phyloP scores from a whole-genome alignment of 1,140 invertebrate genomes.

The Dendrolimus kikuchii region DNA sequence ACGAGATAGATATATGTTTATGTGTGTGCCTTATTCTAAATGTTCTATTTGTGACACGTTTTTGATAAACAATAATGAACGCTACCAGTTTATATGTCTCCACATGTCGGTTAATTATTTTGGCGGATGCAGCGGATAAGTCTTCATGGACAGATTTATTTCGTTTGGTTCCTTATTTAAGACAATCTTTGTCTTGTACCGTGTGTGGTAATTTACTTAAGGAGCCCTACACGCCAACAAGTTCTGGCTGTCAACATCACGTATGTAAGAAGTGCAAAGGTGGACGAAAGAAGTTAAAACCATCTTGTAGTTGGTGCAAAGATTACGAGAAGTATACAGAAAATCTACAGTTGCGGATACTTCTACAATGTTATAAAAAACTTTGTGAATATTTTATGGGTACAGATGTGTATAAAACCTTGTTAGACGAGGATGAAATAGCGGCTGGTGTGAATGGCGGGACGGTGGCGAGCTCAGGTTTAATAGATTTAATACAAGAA shows the following conservation, averaged over 20 bases:
- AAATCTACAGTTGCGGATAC: conserved; percentile 85
- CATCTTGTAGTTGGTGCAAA: conserved; percentile 88
- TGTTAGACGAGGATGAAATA: conserved; percentile 72
- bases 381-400: conserved; percentile 87
- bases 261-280: conserved; percentile 87
- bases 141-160: conserved; percentile 87
- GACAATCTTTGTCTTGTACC: conserved; percentile 90
- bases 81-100: conserved; percentile 88
- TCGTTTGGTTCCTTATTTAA: conserved; percentile 85
- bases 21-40: no score
- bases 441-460: conserved; percentile 59
- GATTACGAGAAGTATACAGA: conserved; percentile 87
- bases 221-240: conserved; percentile 86
- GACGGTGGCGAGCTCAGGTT: conserved; percentile 72
- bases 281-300: conserved; percentile 87
- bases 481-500: conserved; percentile 85
- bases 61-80: conserved; percentile 76
- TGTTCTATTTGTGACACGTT: conserved; percentile 31
- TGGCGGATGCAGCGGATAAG: conserved; percentile 76
- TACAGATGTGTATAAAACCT: conserved; percentile 78
- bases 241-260: conserved; percentile 90
- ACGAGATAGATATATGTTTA: no score
- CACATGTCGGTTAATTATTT: conserved; percentile 85
- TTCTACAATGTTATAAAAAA: conserved; percentile 91
- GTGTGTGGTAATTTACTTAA: conserved; percentile 89